Evolutionary conservation across 2,113 vertebrate species (phyloP), one percentile per base, ranked within the genome.

Genomic region (Ceyx melanurus): DNA sequence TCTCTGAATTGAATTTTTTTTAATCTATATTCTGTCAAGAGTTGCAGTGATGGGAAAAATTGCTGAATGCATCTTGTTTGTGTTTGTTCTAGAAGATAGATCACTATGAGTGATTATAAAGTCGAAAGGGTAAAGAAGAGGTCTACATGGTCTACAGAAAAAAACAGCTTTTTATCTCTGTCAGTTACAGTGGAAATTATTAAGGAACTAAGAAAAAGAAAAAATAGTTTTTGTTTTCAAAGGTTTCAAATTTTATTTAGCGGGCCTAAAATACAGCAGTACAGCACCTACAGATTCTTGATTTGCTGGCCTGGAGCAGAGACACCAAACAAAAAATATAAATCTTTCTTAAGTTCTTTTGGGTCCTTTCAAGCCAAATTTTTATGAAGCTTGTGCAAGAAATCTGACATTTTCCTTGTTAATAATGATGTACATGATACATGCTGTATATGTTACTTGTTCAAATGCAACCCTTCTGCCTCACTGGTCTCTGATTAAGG

Each of bases 61-160:
- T 86, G 46, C 75, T 86, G 79, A 92, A 82, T 73, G 35, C 5
- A 45, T 86, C 79, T 93, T 91, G 54, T 53, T 88, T 86, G 19
- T 86, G 31, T 87, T 94, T 82, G 20, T 61, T 80, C 17, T 78
- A 64, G 75, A 89, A 92, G 93, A 94, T 48, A 54, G 68, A 83
- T 95, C 18, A 31, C 70, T 88, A 48, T 18, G 13, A 85, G 31
- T 37, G 46, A 76, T 74, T 74, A 86, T 58, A 46, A 89, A 85
- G 58, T 64, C 6, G 9, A 87, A 89, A 92, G 8, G 13, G 42
- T 71, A 83, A 93, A 81, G 23, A 89, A 80, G 57, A 86, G 13
- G 8, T 86, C 53, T 88, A 29, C 12, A 43, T 1, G 25, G 8
- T 51, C 48, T 71, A 3, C 2, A 3, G 60, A 46, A 70, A 71